These are phyloP conservation scores for Digitonthophagus gazella DNA, from an alignment of 2,888 invertebrate species.

Conservation along the genomic window DNA sequence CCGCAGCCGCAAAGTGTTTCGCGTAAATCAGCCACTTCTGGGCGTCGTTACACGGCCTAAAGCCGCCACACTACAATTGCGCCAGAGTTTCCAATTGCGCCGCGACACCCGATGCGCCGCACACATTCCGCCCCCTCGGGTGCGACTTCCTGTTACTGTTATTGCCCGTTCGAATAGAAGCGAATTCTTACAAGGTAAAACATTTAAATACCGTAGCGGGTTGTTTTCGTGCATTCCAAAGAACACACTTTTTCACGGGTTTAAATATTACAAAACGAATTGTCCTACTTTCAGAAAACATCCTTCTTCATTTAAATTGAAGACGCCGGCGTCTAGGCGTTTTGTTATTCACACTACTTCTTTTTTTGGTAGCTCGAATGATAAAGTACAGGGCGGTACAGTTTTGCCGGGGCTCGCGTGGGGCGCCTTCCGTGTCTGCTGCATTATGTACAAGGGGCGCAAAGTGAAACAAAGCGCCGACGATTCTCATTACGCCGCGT, in stretches of 20 bases:
- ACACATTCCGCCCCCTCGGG: not conserved
- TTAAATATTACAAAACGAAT: not conserved
- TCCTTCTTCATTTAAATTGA: not conserved
- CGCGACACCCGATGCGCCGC: not conserved
- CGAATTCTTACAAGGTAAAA: not conserved
- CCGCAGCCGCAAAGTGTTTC: slow-evolving; percentile 14
- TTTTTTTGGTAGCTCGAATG: not conserved
- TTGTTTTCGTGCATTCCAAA: not conserved
- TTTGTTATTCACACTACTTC: not conserved
- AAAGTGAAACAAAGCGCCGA: slow-evolving; percentile 13
- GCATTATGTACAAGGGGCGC: slow-evolving; percentile 9
- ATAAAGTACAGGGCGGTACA: not conserved
- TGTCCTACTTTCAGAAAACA: not conserved
- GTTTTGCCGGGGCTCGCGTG: not conserved
- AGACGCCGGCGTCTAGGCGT: not conserved
- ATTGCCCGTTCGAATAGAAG: not conserved
- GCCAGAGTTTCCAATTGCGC: not conserved
- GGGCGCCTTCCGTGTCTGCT: not conserved
- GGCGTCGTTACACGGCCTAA: not conserved
- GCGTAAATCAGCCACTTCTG: slow-evolving; percentile 15
- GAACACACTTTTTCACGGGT: not conserved
- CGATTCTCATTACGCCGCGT: slow-evolving; percentile 14
- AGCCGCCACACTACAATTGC: not conserved
- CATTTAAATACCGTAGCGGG: not conserved
- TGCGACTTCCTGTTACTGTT: not conserved